A percentile compares a stretch with the other conserved stretches of the same genome.
Conservation (phyloP, 2,888 invertebrate species). For the Ypsolopha sequella region DNA sequence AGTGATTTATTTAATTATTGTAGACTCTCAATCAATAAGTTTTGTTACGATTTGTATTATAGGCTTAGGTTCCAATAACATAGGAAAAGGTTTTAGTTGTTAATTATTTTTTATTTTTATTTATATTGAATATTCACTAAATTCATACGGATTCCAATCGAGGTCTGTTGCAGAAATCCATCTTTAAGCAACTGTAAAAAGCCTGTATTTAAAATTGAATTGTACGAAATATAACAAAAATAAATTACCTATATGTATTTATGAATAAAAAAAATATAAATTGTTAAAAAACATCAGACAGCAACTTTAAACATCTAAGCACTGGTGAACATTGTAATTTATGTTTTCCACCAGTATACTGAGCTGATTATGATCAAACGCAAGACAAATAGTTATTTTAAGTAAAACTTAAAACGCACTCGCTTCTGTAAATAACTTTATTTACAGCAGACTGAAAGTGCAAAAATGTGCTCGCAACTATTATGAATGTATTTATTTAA, state of each 20-base stretch:
- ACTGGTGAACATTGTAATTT: conserved; percentile 16
- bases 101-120: too few relatives aligned
- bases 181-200: too few relatives aligned
- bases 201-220: too few relatives aligned
- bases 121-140: too few relatives aligned
- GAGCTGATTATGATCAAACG: background rate
- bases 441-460: conserved; percentile 33
- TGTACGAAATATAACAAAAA: too few relatives aligned
- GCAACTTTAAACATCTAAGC: conserved; percentile 57
- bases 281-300: background rate
- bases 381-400: background rate
- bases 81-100: too few relatives aligned
- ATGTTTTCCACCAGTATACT: background rate
- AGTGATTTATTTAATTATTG: conserved; percentile 40
- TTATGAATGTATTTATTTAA: background rate
- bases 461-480: background rate
- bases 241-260: too few relatives aligned
- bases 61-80: conserved; percentile 30
- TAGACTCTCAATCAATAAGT: conserved; percentile 52
- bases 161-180: too few relatives aligned
- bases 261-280: too few relatives aligned
- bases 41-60: conserved; percentile 53
- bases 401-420: conserved; percentile 22
- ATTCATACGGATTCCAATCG: too few relatives aligned
- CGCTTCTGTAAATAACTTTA: conserved; percentile 43